phyloP scores from a whole-genome alignment of 2,797 vertebrate species.

The Ammospiza maritima region DNA sequence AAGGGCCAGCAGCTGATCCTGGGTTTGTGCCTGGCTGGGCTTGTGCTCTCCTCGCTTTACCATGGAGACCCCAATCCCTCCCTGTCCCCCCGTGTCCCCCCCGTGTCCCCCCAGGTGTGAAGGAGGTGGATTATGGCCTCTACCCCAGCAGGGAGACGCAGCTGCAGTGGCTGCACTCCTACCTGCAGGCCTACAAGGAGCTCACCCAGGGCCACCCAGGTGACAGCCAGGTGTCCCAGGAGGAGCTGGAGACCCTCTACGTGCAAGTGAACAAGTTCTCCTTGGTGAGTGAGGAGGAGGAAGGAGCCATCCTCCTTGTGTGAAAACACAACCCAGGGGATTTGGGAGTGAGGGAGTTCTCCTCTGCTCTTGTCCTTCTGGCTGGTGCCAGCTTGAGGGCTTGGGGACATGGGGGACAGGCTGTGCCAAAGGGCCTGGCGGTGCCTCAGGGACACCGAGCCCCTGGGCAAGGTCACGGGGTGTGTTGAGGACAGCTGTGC shows the following conservation, averaged over 20 bases:
- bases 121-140: constrained; percentile 87
- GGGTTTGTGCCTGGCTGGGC: accelerated
- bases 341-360: background rate
- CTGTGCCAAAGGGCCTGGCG: background rate
- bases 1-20: background rate
- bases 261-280: constrained; percentile 98
- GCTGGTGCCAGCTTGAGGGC: background rate
- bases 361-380: background rate
- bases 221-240: constrained; percentile 75
- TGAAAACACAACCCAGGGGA: accelerated
- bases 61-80: background rate
- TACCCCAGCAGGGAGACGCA: constrained; percentile 89
- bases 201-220: constrained; percentile 84
- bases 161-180: constrained; percentile 90
- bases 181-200: constrained; percentile 89
- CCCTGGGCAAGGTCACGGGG: background rate
- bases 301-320: background rate
- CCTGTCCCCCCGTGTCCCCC: background rate
- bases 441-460: background rate
- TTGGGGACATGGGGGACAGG: background rate
- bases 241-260: constrained; percentile 90
- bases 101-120: constrained; percentile 82
- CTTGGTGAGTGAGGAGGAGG: constrained; percentile 83
- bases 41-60: accelerated
- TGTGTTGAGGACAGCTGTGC: background rate